phyloP scores from a whole-genome alignment of 2,797 vertebrate species.

The Threskiornis aethiopicus region DNA sequence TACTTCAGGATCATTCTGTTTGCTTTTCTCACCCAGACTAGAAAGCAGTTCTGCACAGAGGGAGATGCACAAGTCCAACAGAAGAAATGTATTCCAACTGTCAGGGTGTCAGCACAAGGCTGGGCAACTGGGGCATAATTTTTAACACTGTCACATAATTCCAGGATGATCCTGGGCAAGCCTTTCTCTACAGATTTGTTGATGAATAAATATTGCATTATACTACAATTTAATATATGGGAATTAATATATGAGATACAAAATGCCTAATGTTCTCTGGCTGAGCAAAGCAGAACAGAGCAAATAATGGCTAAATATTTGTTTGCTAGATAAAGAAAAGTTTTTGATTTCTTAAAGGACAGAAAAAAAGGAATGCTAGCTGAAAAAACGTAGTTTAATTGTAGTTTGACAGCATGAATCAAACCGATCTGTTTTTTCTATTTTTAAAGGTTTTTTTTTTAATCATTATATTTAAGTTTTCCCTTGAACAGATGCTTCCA shows the following conservation, averaged over 20 bases:
- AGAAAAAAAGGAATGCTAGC: background rate
- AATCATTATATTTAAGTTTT: background rate
- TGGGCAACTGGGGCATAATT: background rate
- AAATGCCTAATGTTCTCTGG: background rate
- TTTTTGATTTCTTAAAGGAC: background rate
- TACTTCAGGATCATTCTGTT: background rate
- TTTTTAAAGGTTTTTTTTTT: background rate
- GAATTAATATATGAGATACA: background rate
- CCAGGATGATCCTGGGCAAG: background rate
- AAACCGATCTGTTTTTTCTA: background rate
- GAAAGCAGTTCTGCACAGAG: too few species aligned
- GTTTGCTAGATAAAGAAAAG: background rate
- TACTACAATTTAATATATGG: background rate
- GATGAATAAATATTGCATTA: background rate
- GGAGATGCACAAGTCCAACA: too few species aligned
- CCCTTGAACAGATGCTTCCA: background rate
- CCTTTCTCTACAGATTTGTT: background rate
- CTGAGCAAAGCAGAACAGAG: background rate
- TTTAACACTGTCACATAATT: background rate
- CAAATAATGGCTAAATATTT: background rate
- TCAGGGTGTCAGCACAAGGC: background rate
- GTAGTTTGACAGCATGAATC: background rate
- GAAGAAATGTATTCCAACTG: background rate
- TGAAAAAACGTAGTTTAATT: background rate
- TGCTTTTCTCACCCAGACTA: background rate